These are phyloP conservation scores for Corythornis leucogaster DNA, from an alignment of 2,797 vertebrate genomes.

Conservation along the genomic window DNA sequence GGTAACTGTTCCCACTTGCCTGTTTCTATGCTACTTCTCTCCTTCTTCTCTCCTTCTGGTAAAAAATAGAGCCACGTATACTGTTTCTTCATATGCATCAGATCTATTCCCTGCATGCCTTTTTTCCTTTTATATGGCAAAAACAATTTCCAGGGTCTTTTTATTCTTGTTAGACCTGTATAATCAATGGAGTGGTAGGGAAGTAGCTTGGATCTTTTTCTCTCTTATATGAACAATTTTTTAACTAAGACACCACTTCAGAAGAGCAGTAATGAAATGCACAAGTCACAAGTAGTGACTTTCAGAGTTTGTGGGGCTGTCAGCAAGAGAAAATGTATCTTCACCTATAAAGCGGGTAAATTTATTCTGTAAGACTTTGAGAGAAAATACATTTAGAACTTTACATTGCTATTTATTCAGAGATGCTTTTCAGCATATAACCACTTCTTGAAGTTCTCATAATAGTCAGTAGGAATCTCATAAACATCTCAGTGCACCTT, in stretches of 20 bases:
- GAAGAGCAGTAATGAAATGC: constrained; percentile 15
- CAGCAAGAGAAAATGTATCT: background rate
- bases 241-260: constrained; percentile 5
- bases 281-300: constrained; percentile 7
- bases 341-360: constrained; percentile 2
- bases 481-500: constrained; percentile 52
- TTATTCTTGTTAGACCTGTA: background rate
- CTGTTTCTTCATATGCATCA: background rate
- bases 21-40: background rate
- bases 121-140: background rate
- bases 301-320: constrained; percentile 13
- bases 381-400: constrained; percentile 40
- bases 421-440: constrained; percentile 18
- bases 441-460: constrained; percentile 18
- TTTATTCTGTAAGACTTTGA: constrained; percentile 49
- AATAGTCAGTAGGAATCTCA: constrained; percentile 28
- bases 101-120: background rate
- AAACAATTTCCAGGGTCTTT: background rate
- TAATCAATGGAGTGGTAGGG: background rate
- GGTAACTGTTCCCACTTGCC: background rate
- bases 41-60: background rate
- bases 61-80: background rate
- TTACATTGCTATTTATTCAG: constrained; percentile 50
- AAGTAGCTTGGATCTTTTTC: background rate
- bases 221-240: constrained; percentile 3